These are phyloP conservation scores for Tricholauxania praeusta DNA, from an alignment of 2,888 invertebrate genomes.

Conservation along the genomic window DNA sequence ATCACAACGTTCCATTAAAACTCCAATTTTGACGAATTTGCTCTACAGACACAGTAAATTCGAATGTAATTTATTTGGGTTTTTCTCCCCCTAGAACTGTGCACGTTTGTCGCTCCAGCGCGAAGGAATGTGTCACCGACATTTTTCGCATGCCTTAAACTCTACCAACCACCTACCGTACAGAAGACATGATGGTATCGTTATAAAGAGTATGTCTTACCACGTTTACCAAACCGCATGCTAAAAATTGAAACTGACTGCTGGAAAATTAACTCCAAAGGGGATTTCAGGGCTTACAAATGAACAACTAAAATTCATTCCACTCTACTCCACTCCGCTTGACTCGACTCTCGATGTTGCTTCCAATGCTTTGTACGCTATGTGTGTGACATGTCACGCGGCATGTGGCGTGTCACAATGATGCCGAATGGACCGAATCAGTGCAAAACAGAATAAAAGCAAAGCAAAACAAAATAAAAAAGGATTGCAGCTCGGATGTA, in stretches of 20 bases:
- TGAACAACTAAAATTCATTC: conserved; percentile 9
- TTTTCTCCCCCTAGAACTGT: background rate
- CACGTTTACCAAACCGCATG: conserved; percentile 17
- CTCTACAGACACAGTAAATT: conserved; percentile 23
- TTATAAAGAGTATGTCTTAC: background rate
- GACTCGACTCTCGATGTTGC: background rate
- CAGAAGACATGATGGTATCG: background rate
- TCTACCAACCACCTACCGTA: background rate
- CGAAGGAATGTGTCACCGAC: background rate
- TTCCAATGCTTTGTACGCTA: background rate
- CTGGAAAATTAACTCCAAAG: conserved; percentile 59
- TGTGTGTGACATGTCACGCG: conserved; percentile 33
- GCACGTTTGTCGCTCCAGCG: background rate
- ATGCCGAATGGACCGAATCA: conserved; percentile 41
- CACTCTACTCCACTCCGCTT: background rate
- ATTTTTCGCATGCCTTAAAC: conserved; percentile 8
- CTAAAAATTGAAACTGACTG: conserved; percentile 58
- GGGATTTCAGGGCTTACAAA: conserved; percentile 36
- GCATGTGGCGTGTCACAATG: conserved; percentile 30
- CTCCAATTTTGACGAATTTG: background rate
- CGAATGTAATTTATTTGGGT: background rate
- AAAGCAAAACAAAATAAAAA: background rate
- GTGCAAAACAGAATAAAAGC: conserved; percentile 15
- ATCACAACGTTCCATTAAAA: no score
- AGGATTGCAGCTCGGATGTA: no score